Evolutionary conservation across 2,797 vertebrate species (phyloP).

Genomic region (Cuculus canorus): DNA sequence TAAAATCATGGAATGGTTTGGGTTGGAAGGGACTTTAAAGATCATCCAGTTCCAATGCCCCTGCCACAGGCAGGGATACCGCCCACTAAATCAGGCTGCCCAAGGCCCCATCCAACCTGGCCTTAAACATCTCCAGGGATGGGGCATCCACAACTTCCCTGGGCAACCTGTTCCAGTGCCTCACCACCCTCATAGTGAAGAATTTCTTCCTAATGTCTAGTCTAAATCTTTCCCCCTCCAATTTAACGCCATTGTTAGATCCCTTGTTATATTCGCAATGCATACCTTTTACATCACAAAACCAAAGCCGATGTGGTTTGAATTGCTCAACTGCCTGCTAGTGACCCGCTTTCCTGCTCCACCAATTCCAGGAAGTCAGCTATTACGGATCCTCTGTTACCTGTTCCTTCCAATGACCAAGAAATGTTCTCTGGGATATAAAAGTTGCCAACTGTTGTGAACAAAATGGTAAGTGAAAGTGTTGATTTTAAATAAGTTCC

Average conservation of each 20-base stretch:
- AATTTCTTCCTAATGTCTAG: too few species aligned
- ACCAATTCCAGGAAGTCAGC: background rate
- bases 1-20: too few species aligned
- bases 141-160: too few species aligned
- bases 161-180: too few species aligned
- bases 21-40: too few species aligned
- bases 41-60: too few species aligned
- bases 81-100: too few species aligned
- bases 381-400: background rate
- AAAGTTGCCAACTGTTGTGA: background rate
- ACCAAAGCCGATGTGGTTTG: background rate
- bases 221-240: too few species aligned
- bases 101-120: too few species aligned
- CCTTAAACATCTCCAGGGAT: too few species aligned
- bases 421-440: background rate
- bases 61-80: too few species aligned
- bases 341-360: background rate
- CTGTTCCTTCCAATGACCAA: background rate
- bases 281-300: background rate
- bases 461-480: background rate
- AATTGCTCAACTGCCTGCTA: background rate
- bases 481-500: background rate
- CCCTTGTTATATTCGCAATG: background rate
- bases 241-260: background rate
- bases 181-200: too few species aligned